Evolutionary conservation across 2,797 vertebrate species (phyloP).

Genomic region (Cheirogaleus major): DNA sequence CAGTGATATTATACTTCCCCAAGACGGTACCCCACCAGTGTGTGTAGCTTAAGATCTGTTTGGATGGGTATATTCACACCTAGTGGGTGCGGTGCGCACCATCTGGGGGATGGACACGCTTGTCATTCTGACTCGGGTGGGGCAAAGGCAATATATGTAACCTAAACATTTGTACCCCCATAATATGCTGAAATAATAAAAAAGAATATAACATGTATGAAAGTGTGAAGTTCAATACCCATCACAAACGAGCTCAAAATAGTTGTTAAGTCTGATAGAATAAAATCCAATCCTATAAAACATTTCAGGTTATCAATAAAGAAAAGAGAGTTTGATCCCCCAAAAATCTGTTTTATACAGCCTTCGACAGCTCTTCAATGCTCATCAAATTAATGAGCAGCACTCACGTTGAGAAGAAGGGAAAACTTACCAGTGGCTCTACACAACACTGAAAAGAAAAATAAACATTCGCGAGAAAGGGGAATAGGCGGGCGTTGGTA

Average conservation of each 20-base stretch:
- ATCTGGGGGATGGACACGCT: too few relatives aligned
- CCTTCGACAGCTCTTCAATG: neutral
- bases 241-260: constrained; percentile 27
- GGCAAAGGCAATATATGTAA: too few relatives aligned
- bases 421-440: neutral
- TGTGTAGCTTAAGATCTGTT: neutral
- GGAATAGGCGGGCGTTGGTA: rapidly evolving
- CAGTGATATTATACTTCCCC: neutral
- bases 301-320: neutral
- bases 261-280: neutral
- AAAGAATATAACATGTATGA: neutral
- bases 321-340: neutral
- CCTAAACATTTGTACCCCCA: too few relatives aligned
- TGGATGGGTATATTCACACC: too few relatives aligned
- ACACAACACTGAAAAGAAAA: neutral
- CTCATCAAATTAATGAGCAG: neutral
- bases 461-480: neutral
- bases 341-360: neutral
- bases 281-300: neutral
- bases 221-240: neutral
- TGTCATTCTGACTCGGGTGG: too few relatives aligned
- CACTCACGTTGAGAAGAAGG: neutral
- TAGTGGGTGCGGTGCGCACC: too few relatives aligned
- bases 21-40: neutral
- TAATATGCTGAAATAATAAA: too few relatives aligned